These are phyloP conservation scores for Lepidothrix coronata DNA, from an alignment of 2,113 vertebrate genomes.

Conservation along the genomic window DNA sequence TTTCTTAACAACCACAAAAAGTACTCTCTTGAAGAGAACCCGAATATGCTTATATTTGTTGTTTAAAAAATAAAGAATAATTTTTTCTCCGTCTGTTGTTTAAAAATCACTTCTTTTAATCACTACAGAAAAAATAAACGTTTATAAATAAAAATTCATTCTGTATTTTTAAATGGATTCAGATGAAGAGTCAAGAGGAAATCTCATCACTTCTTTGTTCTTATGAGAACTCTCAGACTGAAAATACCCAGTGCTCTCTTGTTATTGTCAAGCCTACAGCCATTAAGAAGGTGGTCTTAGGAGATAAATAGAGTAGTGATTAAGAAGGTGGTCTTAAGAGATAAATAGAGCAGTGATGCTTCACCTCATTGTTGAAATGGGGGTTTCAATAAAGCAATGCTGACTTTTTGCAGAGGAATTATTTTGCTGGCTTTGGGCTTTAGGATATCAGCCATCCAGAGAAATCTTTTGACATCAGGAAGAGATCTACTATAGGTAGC, in stretches of 20 bases:
- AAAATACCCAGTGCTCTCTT: conserved; percentile 4
- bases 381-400: conserved; percentile 37
- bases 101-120: conserved; percentile 5
- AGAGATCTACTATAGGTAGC: conserved; percentile 56
- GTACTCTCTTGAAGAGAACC: neutral
- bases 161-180: conserved; percentile 10
- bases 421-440: conserved; percentile 38
- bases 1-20: neutral
- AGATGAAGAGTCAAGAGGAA: conserved; percentile 24
- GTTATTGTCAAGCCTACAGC: conserved; percentile 9
- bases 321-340: conserved; percentile 51
- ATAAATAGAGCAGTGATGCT: conserved; percentile 42
- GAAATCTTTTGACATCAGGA: conserved; percentile 66
- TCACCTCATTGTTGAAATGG: conserved; percentile 43
- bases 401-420: conserved; percentile 3
- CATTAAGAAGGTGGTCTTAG: conserved; percentile 44
- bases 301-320: conserved; percentile 25
- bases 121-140: neutral
- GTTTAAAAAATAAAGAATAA: neutral
- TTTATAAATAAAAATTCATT: neutral
- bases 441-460: conserved; percentile 46
- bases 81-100: neutral
- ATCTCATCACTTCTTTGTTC: conserved; percentile 24
- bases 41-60: neutral
- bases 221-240: conserved; percentile 28